Percentiles rank a stretch among this genome's conserved stretches.
Evolutionary conservation across 1,140 invertebrate species (phyloP).

Genomic region (Asbolus verrucosus): DNA sequence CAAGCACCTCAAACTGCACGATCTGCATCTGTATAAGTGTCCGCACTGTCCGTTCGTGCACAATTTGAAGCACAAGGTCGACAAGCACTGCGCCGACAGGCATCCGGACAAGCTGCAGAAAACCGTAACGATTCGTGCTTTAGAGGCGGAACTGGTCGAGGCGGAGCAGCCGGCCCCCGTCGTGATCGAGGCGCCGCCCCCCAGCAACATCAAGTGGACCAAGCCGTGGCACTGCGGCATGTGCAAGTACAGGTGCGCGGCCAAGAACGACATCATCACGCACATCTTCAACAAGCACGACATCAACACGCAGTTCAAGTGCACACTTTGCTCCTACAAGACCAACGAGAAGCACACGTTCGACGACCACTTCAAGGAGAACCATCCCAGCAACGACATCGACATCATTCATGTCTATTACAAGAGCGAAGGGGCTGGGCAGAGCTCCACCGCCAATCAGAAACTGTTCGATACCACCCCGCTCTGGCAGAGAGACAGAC

Average conservation of each 20-base stretch:
- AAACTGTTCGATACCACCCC: slow-evolving; percentile 70
- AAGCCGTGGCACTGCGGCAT: slow-evolving; percentile 79
- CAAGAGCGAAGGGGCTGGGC: slow-evolving; percentile 56
- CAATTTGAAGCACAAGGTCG: slow-evolving; percentile 72
- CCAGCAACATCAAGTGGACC: slow-evolving; percentile 65
- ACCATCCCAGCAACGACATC: slow-evolving; percentile 66
- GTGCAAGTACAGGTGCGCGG: slow-evolving; percentile 72
- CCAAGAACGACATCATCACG: slow-evolving; percentile 70
- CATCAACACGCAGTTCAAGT: slow-evolving; percentile 76
- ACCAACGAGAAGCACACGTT: slow-evolving; percentile 70
- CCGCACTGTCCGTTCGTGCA: slow-evolving; percentile 75
- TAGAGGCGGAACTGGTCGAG: slow-evolving; percentile 64
- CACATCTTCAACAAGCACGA: slow-evolving; percentile 72
- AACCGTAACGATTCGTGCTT: slow-evolving; percentile 71
- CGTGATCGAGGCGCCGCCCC: slow-evolving; percentile 56
- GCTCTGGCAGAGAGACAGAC: slow-evolving; percentile 68
- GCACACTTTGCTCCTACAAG: slow-evolving; percentile 72
- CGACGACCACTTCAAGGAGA: slow-evolving; percentile 69
- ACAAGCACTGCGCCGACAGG: slow-evolving; percentile 74
- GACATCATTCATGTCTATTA: slow-evolving; percentile 58
- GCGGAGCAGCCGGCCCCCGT: slow-evolving; percentile 49
- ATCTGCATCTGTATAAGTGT: slow-evolving; percentile 77
- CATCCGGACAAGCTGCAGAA: slow-evolving; percentile 71
- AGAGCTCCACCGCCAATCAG: slow-evolving; percentile 30
- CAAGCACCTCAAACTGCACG: slow-evolving; percentile 81